phyloP scores from a whole-genome alignment of 1,140 invertebrate genomes.

The Lepidostoma basale region DNA sequence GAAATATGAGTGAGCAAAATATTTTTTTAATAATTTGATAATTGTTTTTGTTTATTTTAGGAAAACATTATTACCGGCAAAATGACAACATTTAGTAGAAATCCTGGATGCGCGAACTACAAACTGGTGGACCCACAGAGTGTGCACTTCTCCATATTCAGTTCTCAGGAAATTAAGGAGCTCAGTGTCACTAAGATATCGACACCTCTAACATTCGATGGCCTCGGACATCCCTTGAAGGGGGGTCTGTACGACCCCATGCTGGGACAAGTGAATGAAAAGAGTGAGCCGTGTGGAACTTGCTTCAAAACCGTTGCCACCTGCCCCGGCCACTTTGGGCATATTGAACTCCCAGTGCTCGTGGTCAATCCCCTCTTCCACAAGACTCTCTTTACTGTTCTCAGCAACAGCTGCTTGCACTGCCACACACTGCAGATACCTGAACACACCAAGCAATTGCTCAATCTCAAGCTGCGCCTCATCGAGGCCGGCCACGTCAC shows the following conservation, averaged over 20 bases:
- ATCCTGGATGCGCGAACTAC: conserved; percentile 8
- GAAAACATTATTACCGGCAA: background rate
- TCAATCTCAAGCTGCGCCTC: conserved; percentile 76
- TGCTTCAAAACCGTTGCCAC: conserved; percentile 72
- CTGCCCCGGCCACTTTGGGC: conserved; percentile 94
- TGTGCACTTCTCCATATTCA: conserved; percentile 74
- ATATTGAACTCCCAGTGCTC: conserved; percentile 89
- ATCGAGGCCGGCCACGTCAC: conserved; percentile 76
- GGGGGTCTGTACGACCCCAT: conserved; percentile 87
- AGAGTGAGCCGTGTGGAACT: conserved; percentile 78
- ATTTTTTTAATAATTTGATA: too few relatives aligned
- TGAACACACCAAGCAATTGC: conserved; percentile 68
- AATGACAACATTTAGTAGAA: conserved; percentile 8
- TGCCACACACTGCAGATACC: conserved; percentile 76
- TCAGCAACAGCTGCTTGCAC: conserved; percentile 72
- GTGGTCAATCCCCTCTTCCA: conserved; percentile 93
- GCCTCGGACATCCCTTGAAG: conserved; percentile 78
- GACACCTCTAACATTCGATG: conserved; percentile 84
- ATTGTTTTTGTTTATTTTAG: too few relatives aligned
- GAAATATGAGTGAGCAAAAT: too few relatives aligned
- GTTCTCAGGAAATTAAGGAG: conserved; percentile 81
- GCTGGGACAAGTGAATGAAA: conserved; percentile 69
- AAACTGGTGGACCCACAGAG: conserved; percentile 58
- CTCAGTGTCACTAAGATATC: conserved; percentile 87
- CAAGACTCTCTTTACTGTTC: conserved; percentile 70